Evolutionary conservation across 2,888 invertebrate genomes (phyloP).

Genomic region (Oscheius sp.): DNA sequence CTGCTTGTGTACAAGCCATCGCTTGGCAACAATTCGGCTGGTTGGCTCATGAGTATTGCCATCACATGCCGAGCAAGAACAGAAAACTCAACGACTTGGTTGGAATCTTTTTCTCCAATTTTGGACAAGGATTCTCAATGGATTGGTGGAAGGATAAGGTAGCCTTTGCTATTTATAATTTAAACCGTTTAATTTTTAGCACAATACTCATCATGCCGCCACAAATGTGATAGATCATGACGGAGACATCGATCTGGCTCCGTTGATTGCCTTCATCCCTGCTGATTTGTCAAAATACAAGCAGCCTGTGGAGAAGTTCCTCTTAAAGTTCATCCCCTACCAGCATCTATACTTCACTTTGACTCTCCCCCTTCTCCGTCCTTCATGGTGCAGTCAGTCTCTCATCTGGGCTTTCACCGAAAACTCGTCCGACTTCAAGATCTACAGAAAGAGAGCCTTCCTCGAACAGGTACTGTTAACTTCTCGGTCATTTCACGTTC

Average conservation of each 20-base stretch:
- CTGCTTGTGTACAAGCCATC: slow-evolving; percentile 64
- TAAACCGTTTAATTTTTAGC: slow-evolving; percentile 42
- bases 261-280: slow-evolving; percentile 70
- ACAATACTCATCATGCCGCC: slow-evolving; percentile 72
- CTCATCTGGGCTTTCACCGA: slow-evolving; percentile 63
- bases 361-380: slow-evolving; percentile 66
- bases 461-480: slow-evolving; percentile 45
- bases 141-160: slow-evolving; percentile 73
- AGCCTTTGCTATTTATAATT: not conserved
- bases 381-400: slow-evolving; percentile 69
- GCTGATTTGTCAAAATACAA: slow-evolving; percentile 68
- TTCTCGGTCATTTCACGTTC: not conserved
- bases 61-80: slow-evolving; percentile 69
- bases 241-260: slow-evolving; percentile 70
- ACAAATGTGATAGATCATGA: slow-evolving; percentile 70
- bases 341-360: slow-evolving; percentile 71
- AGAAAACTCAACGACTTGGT: slow-evolving; percentile 59
- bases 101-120: slow-evolving; percentile 67
- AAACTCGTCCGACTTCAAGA: slow-evolving; percentile 51
- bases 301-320: slow-evolving; percentile 59
- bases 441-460: slow-evolving; percentile 57
- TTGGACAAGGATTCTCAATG: slow-evolving; percentile 68
- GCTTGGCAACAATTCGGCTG: slow-evolving; percentile 72
- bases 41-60: slow-evolving; percentile 68
- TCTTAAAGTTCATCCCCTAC: slow-evolving; percentile 66